A percentile compares a stretch with the other conserved stretches of the same genome.
phyloP scores from a whole-genome alignment of 2,888 invertebrate species.

The Stegophylla sp. region DNA sequence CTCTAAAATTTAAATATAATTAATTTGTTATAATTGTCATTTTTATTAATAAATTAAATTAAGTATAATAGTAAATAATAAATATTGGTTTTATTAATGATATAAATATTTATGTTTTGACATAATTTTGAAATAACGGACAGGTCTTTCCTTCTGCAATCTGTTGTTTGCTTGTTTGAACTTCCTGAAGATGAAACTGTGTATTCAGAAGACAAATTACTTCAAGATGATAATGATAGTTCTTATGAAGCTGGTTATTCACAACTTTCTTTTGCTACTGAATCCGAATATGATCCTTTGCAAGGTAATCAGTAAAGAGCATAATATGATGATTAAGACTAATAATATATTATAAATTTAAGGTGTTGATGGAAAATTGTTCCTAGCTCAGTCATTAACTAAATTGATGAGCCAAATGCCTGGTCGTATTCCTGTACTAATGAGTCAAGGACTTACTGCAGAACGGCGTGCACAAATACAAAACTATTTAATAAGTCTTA shows the following conservation, averaged over 20 bases:
- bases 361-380: constrained; percentile 47
- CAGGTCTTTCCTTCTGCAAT: constrained; percentile 70
- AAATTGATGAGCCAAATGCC: constrained; percentile 50
- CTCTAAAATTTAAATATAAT: too few relatives aligned
- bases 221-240: constrained; percentile 84
- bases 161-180: constrained; percentile 86
- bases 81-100: too few relatives aligned
- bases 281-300: constrained; percentile 77
- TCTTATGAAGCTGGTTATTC: constrained; percentile 89
- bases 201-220: constrained; percentile 79
- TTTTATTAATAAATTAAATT: too few relatives aligned
- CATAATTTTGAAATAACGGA: neutral
- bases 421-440: constrained; percentile 45
- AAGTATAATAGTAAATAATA: too few relatives aligned
- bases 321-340: neutral
- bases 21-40: too few relatives aligned
- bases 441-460: constrained; percentile 45
- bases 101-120: neutral
- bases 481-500: constrained; percentile 46
- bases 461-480: constrained; percentile 47
- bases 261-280: constrained; percentile 84
- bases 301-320: constrained; percentile 67
- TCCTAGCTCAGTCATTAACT: constrained; percentile 45
- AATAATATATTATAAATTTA: neutral
- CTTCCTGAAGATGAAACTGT: constrained; percentile 82